Evolutionary conservation across 2,797 vertebrate species (phyloP).

Genomic region (Malacoraja senta): DNA sequence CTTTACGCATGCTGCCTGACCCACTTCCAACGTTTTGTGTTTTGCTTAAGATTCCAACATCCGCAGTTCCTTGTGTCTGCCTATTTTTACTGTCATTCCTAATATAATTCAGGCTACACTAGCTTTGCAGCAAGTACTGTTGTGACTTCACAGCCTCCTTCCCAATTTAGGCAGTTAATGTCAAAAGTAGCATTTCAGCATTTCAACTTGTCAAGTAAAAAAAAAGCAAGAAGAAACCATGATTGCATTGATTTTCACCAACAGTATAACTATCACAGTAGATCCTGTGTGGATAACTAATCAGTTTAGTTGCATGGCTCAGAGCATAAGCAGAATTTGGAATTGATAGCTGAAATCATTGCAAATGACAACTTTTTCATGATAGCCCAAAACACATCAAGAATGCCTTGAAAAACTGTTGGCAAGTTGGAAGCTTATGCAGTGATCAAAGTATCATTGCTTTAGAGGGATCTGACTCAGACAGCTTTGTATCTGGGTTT

Average conservation of each 20-base stretch:
- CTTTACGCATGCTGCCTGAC: too few species aligned
- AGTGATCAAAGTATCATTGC: neutral
- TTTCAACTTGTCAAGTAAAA: neutral
- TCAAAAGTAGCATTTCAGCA: neutral
- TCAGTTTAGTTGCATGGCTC: neutral
- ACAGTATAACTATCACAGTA: neutral
- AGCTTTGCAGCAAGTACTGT: neutral
- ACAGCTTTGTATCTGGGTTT: neutral
- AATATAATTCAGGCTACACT: neutral
- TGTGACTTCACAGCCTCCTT: neutral
- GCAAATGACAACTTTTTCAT: neutral
- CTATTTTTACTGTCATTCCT: neutral
- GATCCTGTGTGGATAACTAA: neutral
- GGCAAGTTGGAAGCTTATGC: neutral
- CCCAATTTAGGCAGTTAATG: neutral
- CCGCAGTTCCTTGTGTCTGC: too few species aligned
- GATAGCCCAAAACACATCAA: neutral
- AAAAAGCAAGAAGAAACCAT: neutral
- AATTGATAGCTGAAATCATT: neutral
- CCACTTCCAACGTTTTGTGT: too few species aligned
- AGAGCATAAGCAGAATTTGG: neutral
- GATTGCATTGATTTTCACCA: neutral
- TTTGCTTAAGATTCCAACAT: too few species aligned
- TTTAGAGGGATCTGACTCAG: neutral
- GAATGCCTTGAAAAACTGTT: neutral